Percentiles rank a stretch among this genome's conserved stretches.
Conservation (phyloP, 2,888 invertebrate species). For the Luperina testacea region DNA sequence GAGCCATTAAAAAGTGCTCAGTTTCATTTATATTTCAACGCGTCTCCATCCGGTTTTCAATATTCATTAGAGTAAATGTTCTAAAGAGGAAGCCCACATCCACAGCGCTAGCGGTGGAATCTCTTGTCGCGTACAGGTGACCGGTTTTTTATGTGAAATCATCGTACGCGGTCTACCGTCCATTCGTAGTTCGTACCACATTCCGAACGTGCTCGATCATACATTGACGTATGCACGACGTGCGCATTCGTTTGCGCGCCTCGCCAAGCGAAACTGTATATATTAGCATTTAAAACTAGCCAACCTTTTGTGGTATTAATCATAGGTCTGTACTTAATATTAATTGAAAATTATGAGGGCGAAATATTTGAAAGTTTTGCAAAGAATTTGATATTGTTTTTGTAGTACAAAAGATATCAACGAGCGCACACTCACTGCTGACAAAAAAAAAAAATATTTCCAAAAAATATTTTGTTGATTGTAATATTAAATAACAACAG, state of each 20-base stretch:
- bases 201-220: conserved; percentile 71
- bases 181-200: conserved; percentile 52
- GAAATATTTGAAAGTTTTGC: conserved; percentile 13
- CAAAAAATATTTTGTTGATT: not conserved
- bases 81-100: conserved; percentile 60
- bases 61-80: conserved; percentile 58
- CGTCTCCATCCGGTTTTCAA: conserved; percentile 59
- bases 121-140: conserved; percentile 45
- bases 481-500: not conserved
- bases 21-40: conserved; percentile 42
- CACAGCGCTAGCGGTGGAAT: conserved; percentile 42
- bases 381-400: conserved; percentile 7
- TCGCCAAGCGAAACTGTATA: conserved; percentile 64
- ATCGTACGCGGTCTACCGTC: conserved; percentile 37
- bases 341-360: conserved; percentile 42
- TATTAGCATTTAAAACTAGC: conserved; percentile 62
- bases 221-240: conserved; percentile 63
- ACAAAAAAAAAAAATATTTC: not conserved
- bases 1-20: conserved; percentile 32
- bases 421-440: conserved; percentile 53
- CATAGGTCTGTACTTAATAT: conserved; percentile 44
- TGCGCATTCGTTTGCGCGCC: conserved; percentile 61
- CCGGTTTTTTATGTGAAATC: conserved; percentile 66
- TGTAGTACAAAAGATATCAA: conserved; percentile 77
- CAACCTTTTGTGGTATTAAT: conserved; percentile 63